Evolutionary conservation across 2,113 vertebrate species (phyloP).

Genomic region (Lamprotornis superbus): DNA sequence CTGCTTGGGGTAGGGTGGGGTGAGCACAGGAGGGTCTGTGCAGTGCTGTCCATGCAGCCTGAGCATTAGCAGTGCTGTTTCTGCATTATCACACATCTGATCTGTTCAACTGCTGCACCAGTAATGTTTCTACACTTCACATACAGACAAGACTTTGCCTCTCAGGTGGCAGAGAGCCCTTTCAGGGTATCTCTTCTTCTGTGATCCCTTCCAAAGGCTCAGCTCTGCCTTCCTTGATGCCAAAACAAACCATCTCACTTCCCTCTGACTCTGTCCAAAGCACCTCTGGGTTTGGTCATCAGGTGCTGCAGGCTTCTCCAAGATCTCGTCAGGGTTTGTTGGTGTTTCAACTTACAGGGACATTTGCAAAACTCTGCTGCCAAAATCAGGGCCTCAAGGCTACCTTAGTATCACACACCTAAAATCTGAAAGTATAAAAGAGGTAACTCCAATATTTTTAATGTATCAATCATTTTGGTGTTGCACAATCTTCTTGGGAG

Average conservation of each 20-base stretch:
- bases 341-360: neutral
- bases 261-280: neutral
- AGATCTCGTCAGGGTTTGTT: neutral
- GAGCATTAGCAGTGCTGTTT: neutral
- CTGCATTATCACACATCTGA: neutral
- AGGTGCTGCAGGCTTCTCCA: neutral
- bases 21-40: neutral
- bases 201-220: neutral
- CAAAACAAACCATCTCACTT: neutral
- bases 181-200: neutral
- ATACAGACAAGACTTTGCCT: no score
- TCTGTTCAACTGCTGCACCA: neutral
- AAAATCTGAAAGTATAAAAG: neutral
- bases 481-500: neutral
- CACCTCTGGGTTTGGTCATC: neutral
- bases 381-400: neutral
- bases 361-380: neutral
- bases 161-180: rapidly evolving
- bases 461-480: neutral
- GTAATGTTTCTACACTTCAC: neutral
- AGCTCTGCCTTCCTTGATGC: neutral
- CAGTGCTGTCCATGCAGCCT: neutral
- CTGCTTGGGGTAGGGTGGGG: rapidly evolving
- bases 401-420: neutral
- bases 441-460: neutral